phyloP scores from a whole-genome alignment of 92 coral and sea anemone genomes.

The Epizoanthus stellaris region DNA sequence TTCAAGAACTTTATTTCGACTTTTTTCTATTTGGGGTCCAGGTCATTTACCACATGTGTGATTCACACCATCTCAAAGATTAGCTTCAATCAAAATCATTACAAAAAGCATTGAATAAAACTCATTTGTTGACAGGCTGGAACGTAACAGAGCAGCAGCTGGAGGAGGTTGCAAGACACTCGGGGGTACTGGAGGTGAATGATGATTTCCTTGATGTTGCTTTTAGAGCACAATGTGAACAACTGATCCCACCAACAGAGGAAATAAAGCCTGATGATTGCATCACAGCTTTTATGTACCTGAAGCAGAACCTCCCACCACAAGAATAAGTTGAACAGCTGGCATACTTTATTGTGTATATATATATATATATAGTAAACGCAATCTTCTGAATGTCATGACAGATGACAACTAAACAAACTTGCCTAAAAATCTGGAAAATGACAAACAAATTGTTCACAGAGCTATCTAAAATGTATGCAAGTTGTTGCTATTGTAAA shows the following conservation, averaged over 20 bases:
- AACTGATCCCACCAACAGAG: constrained; percentile 58
- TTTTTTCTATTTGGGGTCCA: not conserved
- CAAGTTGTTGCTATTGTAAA: too few species aligned
- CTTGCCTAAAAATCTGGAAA: too few species aligned
- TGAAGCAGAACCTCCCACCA: constrained; percentile 39
- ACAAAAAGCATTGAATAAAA: not conserved
- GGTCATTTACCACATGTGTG: constrained; percentile 4
- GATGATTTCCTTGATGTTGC: constrained; percentile 46
- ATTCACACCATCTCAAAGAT: not conserved
- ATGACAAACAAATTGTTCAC: too few species aligned
- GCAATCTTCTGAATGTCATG: too few species aligned
- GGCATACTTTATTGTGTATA: too few species aligned
- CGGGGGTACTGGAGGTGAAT: constrained; percentile 43
- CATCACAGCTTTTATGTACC: constrained; percentile 57
- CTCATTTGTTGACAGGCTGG: constrained; percentile 36
- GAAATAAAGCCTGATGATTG: constrained; percentile 65
- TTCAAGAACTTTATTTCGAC: not conserved
- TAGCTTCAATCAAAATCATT: not conserved
- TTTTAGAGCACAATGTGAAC: constrained; percentile 55
- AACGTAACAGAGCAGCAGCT: constrained; percentile 39
- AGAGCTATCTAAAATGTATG: too few species aligned
- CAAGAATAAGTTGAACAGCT: not conserved
- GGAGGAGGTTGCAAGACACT: constrained; percentile 31
- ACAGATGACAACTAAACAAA: too few species aligned
- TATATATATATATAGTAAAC: too few species aligned